Conservation (phyloP, 2,113 vertebrate genomes). For the Semicossyphus pulcher region DNA sequence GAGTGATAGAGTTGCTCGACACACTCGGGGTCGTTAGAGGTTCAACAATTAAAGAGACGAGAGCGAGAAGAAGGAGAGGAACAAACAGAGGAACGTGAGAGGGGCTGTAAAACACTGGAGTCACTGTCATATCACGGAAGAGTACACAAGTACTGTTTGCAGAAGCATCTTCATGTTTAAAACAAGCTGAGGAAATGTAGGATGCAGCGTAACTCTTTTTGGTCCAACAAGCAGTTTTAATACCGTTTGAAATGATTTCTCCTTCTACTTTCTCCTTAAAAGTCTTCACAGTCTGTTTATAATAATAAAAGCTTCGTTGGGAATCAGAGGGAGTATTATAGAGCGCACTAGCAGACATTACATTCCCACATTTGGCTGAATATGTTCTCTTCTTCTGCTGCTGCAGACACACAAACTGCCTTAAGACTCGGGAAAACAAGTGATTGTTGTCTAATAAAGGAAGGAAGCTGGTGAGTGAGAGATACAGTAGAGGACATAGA, state of each 20-base stretch:
- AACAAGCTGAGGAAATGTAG: too few species aligned
- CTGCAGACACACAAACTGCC: background rate
- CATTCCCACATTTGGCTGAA: background rate
- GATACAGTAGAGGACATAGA: constrained; percentile 65
- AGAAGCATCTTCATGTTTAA: constrained; percentile 1
- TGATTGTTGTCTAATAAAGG: constrained; percentile 65
- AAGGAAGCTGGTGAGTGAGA: constrained; percentile 72
- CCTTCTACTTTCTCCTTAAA: background rate
- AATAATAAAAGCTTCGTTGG: background rate
- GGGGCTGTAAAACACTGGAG: constrained; percentile 10
- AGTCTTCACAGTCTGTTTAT: background rate
- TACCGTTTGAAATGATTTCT: too few species aligned
- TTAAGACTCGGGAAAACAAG: constrained; percentile 27
- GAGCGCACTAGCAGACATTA: background rate
- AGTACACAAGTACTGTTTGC: background rate
- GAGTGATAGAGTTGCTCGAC: constrained; percentile 51
- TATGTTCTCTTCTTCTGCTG: background rate
- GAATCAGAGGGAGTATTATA: background rate
- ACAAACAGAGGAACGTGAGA: constrained; percentile 28
- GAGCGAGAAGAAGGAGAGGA: constrained; percentile 16
- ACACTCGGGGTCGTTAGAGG: constrained; percentile 69
- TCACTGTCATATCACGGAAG: constrained; percentile 24
- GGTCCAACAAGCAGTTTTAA: too few species aligned
- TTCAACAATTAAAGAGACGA: constrained; percentile 48
- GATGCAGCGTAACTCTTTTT: too few species aligned